These are phyloP conservation scores for Hypothenemus hampei DNA, from an alignment of 1,140 invertebrate species.

Conservation along the genomic window DNA sequence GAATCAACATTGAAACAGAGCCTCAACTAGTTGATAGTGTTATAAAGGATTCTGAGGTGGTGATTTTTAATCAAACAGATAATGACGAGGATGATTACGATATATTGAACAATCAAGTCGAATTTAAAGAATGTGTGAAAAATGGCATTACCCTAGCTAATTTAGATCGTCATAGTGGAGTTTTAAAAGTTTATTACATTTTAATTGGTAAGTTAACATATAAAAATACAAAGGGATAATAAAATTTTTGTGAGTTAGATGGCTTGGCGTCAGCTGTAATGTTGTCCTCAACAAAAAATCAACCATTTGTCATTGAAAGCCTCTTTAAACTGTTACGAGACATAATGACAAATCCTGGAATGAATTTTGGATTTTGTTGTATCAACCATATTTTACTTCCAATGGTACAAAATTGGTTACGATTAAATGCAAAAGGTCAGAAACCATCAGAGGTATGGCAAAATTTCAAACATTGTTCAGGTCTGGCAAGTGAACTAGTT, in stretches of 20 bases:
- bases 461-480: constrained; percentile 91
- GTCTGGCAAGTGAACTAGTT: constrained; percentile 84
- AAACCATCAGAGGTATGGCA: constrained; percentile 72
- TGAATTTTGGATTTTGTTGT: constrained; percentile 82
- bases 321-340: constrained; percentile 78
- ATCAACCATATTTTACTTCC: constrained; percentile 85
- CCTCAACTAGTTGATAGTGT: constrained; percentile 76
- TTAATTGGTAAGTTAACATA: constrained; percentile 51
- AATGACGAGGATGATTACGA: constrained; percentile 56
- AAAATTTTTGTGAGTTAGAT: constrained; percentile 49
- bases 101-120: constrained; percentile 51
- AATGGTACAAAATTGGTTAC: constrained; percentile 84
- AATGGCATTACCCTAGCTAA: constrained; percentile 56
- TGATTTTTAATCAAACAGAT: constrained; percentile 53
- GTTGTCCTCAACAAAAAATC: constrained; percentile 75
- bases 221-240: neutral
- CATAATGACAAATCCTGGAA: constrained; percentile 69
- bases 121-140: constrained; percentile 54
- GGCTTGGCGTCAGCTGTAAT: constrained; percentile 78
- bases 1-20: constrained; percentile 73
- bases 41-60: constrained; percentile 71
- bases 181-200: constrained; percentile 87
- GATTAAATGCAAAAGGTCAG: constrained; percentile 58
- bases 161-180: constrained; percentile 77
- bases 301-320: constrained; percentile 80